Evolutionary conservation across 1,140 invertebrate genomes (phyloP).

Genomic region (Brachionus manjavacas): DNA sequence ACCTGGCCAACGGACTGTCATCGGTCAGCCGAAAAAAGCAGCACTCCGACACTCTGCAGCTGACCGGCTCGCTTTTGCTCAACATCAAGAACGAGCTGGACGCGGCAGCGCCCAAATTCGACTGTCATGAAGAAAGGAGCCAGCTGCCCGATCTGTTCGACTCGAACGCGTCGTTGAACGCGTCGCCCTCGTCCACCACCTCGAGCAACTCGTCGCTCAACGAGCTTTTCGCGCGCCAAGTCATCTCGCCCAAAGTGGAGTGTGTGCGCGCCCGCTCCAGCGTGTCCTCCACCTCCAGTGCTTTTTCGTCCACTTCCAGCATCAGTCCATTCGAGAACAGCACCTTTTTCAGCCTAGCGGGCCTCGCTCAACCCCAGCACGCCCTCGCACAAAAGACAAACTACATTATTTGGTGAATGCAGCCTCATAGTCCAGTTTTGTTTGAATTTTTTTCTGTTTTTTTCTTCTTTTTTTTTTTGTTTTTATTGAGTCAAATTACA

Average conservation of each 20-base stretch:
- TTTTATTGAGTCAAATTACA: slow-evolving; percentile 4
- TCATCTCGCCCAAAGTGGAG: neutral
- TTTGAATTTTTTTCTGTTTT: neutral
- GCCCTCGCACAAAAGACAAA: neutral
- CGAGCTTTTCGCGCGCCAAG: neutral
- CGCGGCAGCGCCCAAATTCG: neutral
- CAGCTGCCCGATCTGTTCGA: neutral
- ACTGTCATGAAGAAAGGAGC: neutral
- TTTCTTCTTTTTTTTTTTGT: slow-evolving; percentile 7
- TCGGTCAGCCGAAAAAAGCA: neutral
- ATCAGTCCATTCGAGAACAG: neutral
- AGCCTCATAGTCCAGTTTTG: neutral
- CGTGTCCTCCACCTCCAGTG: neutral
- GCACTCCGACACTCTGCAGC: neutral
- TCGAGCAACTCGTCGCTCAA: neutral
- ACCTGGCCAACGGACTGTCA: neutral
- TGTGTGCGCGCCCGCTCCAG: neutral
- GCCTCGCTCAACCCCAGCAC: neutral
- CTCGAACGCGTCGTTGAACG: neutral
- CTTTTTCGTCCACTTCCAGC: neutral
- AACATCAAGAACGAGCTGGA: neutral
- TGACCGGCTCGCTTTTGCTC: neutral
- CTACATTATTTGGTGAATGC: neutral
- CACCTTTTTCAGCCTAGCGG: neutral
- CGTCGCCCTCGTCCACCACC: neutral